Evolutionary conservation across 1,140 invertebrate species (phyloP), one percentile per base, ranked within the genome.

Genomic region (Pectinophora gossypiella): DNA sequence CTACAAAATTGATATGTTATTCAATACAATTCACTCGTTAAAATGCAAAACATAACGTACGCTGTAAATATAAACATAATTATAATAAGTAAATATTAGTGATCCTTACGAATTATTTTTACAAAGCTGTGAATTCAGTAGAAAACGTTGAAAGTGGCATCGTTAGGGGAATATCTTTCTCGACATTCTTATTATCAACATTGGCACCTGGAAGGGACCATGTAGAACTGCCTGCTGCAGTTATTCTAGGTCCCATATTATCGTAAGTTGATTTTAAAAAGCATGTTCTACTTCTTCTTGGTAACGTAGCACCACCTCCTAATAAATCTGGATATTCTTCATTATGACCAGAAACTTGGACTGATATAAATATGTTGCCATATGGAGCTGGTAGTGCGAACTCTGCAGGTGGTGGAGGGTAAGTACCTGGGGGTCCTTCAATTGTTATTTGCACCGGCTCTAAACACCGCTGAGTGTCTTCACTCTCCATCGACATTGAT

Each of bases 211-310:
- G 93, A 52, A 96, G 83, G 12, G 95, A 95, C 56, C 95, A 91
- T 3, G 92, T 95, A 15, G 95, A 96, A 68, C 91, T 92, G 62
- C 95, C 95, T 58, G 94, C 94, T 9, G 95, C 95, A 1, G 95
- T 97, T 9, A 96, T 94, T 59, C 95, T 90, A 35, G 94, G 93
- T 0, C 95, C 95, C 92, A 96, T 94, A 79, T 96, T 96, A 82
- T 97, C 95, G 74, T 96, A 96, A 15, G 92, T 90, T 21, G 92
- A 90, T 20, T 87, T 83, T 13, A 83, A 61, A 59, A 81, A 80
- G 63, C 80, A 83, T 1, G 83, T 80, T 16, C 70, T 71, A 64
- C 74, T 83, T 40, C 79, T 58, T 43, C 72, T 68, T 7, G 81
- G 81, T 40, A 82, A 53, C 0, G 80, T 80, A 4, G 76, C 53